Evolutionary conservation across 2,113 vertebrate genomes (phyloP), one percentile per base, ranked within the genome.

Genomic region (Cavia aperea): DNA sequence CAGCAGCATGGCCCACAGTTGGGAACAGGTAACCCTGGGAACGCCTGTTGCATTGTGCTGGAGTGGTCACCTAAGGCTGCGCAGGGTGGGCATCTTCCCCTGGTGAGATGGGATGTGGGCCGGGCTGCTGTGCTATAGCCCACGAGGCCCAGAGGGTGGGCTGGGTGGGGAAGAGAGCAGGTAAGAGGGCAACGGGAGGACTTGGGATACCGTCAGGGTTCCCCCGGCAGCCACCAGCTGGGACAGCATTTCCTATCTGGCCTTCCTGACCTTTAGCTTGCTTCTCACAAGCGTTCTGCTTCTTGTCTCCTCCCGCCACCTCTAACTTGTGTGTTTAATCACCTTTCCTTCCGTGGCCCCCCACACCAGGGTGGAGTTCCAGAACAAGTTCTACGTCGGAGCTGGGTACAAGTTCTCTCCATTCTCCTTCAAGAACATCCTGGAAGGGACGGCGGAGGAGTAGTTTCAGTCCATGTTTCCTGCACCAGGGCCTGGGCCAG

Each of bases 311-410:
- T 14, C 46, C 65, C 2, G 3, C 66, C 12, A 72, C 70, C 66
- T 46, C 68, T 63, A 4, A 33, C 16, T n/a, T 10, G 4, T 5
- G 4, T 56, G 12, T 79, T 81, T 79, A 36, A 85, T 33, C 62
- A 43, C 11, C 75, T 77, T 62, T 75, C 33, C 89, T 36, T 4
- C 54, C 93, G 21, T 54, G 70, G 72, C 95, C 33, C 23, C 1
- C 96, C 8, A n/a, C 36, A 5, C 72, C 66, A 98, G 98, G 98
- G 98, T 98, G 58, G 98, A 98, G 95, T 98, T 98, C 96, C 98
- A 98, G 96, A 98, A 98, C 96, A 98, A 98, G 95, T 98, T 98
- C 97, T 98, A 98, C 10, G 49, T 93, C 0, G 98, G 98, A 62
- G 94, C 97, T 0, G 98, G 98, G 3, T 97, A 98, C 96, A 97